Conservation (phyloP, 2,797 vertebrate genomes). For the Garrulus glandarius region DNA sequence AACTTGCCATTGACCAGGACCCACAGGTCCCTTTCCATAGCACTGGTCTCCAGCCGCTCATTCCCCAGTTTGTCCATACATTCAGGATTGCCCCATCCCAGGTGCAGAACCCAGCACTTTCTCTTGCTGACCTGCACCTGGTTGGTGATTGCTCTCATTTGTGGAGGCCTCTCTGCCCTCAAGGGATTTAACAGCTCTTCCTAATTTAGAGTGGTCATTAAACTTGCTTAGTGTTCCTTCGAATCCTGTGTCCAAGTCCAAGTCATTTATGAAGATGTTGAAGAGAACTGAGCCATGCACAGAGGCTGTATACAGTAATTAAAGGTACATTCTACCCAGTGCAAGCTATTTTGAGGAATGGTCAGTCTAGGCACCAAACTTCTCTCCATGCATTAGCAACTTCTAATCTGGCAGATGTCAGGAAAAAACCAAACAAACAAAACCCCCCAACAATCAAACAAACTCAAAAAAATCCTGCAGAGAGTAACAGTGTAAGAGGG, state of each 20-base stretch:
- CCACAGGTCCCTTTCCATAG: background rate
- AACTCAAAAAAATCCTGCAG: background rate
- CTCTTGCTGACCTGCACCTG: background rate
- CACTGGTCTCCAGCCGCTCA: too few species aligned
- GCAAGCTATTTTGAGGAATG: background rate
- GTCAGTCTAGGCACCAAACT: background rate
- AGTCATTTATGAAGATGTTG: background rate
- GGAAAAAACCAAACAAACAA: background rate
- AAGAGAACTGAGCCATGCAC: background rate
- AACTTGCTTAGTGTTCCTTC: background rate
- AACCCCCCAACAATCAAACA: background rate
- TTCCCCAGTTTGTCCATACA: too few species aligned
- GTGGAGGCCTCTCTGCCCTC: background rate
- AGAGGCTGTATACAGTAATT: background rate
- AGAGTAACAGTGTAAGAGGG: background rate
- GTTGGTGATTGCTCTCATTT: background rate
- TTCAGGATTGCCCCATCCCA: too few species aligned
- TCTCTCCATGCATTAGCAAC: background rate
- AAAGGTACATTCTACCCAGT: background rate
- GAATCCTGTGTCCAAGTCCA: background rate
- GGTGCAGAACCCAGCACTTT: background rate
- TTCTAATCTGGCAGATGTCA: background rate
- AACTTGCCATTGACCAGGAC: fast-evolving
- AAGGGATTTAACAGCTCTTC: background rate
- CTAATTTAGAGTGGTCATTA: background rate